phyloP scores from a whole-genome alignment of 2,113 vertebrate species.

The Rhabdornis inornatus region DNA sequence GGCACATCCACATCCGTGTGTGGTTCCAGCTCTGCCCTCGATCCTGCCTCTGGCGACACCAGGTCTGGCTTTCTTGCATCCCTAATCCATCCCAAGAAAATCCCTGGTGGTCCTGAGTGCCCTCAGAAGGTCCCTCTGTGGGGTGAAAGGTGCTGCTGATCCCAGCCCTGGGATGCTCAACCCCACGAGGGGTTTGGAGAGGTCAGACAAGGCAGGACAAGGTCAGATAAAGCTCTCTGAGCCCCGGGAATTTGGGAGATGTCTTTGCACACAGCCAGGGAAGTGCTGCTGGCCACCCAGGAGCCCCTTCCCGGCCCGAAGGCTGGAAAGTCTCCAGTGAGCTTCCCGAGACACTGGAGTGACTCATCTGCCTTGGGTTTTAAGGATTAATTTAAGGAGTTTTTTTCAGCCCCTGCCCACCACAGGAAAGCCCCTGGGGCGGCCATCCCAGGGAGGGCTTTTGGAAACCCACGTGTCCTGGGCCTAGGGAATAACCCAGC shows the following conservation, averaged over 20 bases:
- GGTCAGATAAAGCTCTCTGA: accelerated
- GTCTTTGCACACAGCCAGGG: not conserved
- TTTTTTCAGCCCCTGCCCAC: not conserved
- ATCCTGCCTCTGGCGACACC: not conserved
- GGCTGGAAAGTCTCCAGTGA: not conserved
- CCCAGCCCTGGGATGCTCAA: not conserved
- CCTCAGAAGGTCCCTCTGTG: not conserved
- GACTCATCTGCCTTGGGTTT: not conserved
- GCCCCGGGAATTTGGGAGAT: not conserved
- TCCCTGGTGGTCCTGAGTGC: not conserved
- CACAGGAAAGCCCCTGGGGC: not conserved
- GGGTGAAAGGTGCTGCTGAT: not conserved
- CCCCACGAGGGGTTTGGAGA: not conserved
- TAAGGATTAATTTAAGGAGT: not conserved
- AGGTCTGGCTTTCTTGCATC: not conserved
- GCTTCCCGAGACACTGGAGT: not conserved
- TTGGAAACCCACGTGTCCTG: not conserved
- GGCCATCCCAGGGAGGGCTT: not conserved
- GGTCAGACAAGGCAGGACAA: accelerated
- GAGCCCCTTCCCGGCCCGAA: not conserved
- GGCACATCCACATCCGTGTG: not conserved
- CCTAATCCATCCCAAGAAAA: not conserved
- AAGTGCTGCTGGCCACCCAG: not conserved
- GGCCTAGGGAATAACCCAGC: not conserved
- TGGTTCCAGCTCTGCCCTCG: not conserved